phyloP scores from a whole-genome alignment of 2,888 invertebrate species.

The Aethes cnicana region DNA sequence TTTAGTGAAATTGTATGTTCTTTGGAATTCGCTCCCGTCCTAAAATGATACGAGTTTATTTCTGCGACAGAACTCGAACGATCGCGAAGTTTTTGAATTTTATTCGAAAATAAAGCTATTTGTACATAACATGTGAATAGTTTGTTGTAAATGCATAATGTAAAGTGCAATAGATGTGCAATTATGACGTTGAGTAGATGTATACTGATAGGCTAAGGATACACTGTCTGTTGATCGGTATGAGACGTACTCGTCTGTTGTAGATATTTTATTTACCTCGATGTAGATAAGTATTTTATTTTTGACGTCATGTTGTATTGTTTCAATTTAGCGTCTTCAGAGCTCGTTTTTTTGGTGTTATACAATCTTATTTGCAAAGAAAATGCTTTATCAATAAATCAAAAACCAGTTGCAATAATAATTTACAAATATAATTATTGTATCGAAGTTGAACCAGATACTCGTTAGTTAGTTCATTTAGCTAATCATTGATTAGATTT shows the following conservation, averaged over 20 bases:
- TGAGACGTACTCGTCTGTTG: slow-evolving; percentile 66
- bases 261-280: slow-evolving; percentile 50
- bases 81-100: slow-evolving; percentile 22
- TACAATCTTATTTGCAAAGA: neutral
- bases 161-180: slow-evolving; percentile 81
- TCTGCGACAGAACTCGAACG: slow-evolving; percentile 6
- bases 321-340: slow-evolving; percentile 17
- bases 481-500: slow-evolving; percentile 31
- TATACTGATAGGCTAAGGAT: slow-evolving; percentile 64
- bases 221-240: slow-evolving; percentile 61
- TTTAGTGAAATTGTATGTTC: slow-evolving; percentile 51
- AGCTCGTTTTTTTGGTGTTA: slow-evolving; percentile 1
- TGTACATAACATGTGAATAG: slow-evolving; percentile 76
- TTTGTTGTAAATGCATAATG: slow-evolving; percentile 81
- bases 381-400: neutral
- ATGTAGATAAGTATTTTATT: slow-evolving; percentile 44
- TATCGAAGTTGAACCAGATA: slow-evolving; percentile 9
- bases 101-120: slow-evolving; percentile 27
- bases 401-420: neutral
- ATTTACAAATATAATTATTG: slow-evolving; percentile 1
- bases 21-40: slow-evolving; percentile 71
- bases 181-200: slow-evolving; percentile 78
- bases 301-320: slow-evolving; percentile 34
- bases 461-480: slow-evolving; percentile 16
- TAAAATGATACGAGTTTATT: slow-evolving; percentile 65